Percentiles rank a stretch among this genome's conserved stretches.
Conservation (phyloP, 2,888 invertebrate species). For the Calliscelio sp. region DNA sequence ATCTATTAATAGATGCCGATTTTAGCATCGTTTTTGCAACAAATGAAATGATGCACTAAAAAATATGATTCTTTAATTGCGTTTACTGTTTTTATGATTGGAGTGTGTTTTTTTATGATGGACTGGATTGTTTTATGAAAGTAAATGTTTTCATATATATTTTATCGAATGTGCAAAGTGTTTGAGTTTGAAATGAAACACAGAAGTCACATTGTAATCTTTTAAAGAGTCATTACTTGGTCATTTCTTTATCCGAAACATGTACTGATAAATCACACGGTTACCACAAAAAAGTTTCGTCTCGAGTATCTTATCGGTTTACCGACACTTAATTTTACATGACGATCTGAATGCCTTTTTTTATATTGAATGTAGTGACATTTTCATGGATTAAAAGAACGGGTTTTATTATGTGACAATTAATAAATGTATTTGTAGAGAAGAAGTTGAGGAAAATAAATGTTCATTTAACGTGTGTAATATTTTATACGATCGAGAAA, state of each 20-base stretch:
- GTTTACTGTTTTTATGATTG: no score
- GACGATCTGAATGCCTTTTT: slow-evolving; percentile 45
- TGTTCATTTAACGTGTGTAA: no score
- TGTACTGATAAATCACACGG: slow-evolving; percentile 60
- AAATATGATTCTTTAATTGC: no score
- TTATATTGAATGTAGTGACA: slow-evolving; percentile 19
- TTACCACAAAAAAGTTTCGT: slow-evolving; percentile 55
- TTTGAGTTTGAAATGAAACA: slow-evolving; percentile 14
- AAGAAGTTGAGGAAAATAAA: no score
- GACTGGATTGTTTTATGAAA: not conserved
- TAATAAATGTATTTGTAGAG: no score
- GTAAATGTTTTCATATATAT: not conserved
- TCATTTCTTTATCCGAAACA: slow-evolving; percentile 54
- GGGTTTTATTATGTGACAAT: not conserved
- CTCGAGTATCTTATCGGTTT: slow-evolving; percentile 62
- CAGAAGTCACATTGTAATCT: slow-evolving; percentile 37
- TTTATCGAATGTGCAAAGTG: not conserved
- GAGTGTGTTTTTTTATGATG: not conserved
- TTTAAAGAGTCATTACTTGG: slow-evolving; percentile 59
- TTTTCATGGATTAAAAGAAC: not conserved
- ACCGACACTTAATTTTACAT: slow-evolving; percentile 59
- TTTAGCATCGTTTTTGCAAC: no score
- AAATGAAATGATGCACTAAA: no score
- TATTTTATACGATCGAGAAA: no score
- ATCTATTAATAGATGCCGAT: no score